These are phyloP conservation scores for Drosophila pseudoobscura DNA, from an alignment of 1,140 invertebrate species.

Conservation along the genomic window DNA sequence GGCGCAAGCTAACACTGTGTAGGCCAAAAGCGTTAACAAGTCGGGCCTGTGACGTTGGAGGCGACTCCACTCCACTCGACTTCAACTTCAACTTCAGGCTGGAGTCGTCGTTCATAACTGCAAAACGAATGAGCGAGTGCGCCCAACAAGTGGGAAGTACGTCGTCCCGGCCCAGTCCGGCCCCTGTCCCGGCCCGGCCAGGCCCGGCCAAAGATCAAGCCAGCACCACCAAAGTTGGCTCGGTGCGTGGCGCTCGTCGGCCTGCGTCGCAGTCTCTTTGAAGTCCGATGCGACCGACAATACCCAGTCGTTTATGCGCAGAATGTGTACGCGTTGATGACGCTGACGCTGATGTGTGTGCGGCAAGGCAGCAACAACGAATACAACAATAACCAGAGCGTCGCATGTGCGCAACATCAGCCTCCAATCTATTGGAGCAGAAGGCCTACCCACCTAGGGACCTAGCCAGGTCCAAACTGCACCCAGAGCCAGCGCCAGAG, in stretches of 20 bases:
- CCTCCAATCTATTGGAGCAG: constrained; percentile 70
- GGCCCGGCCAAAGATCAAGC: constrained; percentile 71
- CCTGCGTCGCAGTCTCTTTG: constrained; percentile 61
- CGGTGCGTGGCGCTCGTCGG: constrained; percentile 59
- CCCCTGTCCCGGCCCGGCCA: constrained; percentile 3
- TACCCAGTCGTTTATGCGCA: constrained; percentile 64
- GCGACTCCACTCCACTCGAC: constrained; percentile 14
- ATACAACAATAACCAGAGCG: constrained; percentile 38
- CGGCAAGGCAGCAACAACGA: constrained; percentile 36
- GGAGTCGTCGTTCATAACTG: constrained; percentile 38
- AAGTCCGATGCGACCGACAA: constrained; percentile 62
- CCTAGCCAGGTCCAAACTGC: background rate
- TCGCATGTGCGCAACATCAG: constrained; percentile 65
- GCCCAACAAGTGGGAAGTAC: constrained; percentile 76
- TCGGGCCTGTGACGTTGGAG: constrained; percentile 60
- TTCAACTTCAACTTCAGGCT: background rate
- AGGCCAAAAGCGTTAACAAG: constrained; percentile 77
- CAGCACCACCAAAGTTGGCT: constrained; percentile 71
- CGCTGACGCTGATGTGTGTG: constrained; percentile 66
- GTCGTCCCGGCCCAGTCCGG: constrained; percentile 14
- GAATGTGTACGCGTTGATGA: constrained; percentile 73
- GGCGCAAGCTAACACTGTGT: constrained; percentile 76
- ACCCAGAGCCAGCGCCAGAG: background rate
- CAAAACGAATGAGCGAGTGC: constrained; percentile 42
- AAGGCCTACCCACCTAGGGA: constrained; percentile 68